A percentile compares a stretch with the other conserved stretches of the same genome.
phyloP scores from a whole-genome alignment of 2,113 vertebrate genomes.

The Sprattus sprattus region DNA sequence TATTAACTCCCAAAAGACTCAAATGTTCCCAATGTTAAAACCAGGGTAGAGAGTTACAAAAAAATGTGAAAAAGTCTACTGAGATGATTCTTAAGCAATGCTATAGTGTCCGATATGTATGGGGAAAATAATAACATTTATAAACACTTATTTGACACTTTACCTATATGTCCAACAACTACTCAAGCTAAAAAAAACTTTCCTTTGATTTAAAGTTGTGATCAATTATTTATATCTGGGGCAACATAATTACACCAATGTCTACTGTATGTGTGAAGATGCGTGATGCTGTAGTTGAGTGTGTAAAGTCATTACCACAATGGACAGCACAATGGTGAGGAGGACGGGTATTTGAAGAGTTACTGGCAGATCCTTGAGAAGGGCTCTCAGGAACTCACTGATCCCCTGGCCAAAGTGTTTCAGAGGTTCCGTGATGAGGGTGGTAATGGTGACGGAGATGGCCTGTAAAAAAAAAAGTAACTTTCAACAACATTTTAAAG shows the following conservation, averaged over 20 bases:
- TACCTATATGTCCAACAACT: too few relatives aligned
- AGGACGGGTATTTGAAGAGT: slow-evolving; percentile 85
- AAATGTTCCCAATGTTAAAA: too few relatives aligned
- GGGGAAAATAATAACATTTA: too few relatives aligned
- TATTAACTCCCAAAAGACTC: background rate
- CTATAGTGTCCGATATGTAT: too few relatives aligned
- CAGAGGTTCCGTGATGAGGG: slow-evolving; percentile 87
- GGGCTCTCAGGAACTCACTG: slow-evolving; percentile 84
- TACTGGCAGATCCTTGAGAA: slow-evolving; percentile 87
- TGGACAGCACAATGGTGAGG: slow-evolving; percentile 67
- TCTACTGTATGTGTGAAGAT: background rate
- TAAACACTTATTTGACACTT: too few relatives aligned
- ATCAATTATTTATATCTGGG: background rate
- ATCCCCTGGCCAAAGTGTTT: slow-evolving; percentile 87
- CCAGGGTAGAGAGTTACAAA: too few relatives aligned
- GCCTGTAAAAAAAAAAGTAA: slow-evolving; percentile 61
- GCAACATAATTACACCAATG: background rate
- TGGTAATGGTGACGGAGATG: slow-evolving; percentile 84
- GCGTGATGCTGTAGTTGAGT: background rate
- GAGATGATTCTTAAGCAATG: too few relatives aligned
- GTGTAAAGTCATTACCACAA: slow-evolving; percentile 67
- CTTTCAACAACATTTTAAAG: background rate
- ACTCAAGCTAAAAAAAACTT: too few relatives aligned
- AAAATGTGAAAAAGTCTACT: too few relatives aligned
- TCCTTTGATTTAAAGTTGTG: background rate